phyloP scores from a whole-genome alignment of 2,888 invertebrate genomes.

The Leptodirus hochenwartii region DNA sequence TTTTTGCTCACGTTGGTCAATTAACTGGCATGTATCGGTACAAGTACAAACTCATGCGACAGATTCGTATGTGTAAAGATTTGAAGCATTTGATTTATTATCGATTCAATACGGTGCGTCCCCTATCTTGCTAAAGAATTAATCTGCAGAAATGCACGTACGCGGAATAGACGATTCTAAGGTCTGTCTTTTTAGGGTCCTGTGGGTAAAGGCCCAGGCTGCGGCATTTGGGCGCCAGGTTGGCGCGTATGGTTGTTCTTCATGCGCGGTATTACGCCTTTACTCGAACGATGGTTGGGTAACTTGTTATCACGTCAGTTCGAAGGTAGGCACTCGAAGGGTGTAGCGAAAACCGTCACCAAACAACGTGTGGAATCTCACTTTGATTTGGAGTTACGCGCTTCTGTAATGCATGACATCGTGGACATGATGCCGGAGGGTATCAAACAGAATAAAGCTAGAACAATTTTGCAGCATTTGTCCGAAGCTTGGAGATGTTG shows the following conservation, averaged over 20 bases:
- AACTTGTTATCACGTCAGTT: slow-evolving; percentile 96
- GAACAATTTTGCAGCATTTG: slow-evolving; percentile 95
- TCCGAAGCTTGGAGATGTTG: slow-evolving; percentile 99
- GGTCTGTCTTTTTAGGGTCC: slow-evolving; percentile 55
- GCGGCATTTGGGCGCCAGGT: slow-evolving; percentile 97
- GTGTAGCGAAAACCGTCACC: slow-evolving; percentile 98
- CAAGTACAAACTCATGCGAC: slow-evolving; percentile 96
- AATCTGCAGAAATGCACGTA: background rate
- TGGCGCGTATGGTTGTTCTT: slow-evolving; percentile 99
- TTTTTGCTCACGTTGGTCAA: slow-evolving; percentile 98
- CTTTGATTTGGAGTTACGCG: slow-evolving; percentile 95
- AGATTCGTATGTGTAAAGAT: slow-evolving; percentile 99
- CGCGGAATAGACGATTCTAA: background rate
- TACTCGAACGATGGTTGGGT: slow-evolving; percentile 97
- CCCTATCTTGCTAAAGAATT: slow-evolving; percentile 4
- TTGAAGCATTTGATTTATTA: slow-evolving; percentile 98
- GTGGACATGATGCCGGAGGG: slow-evolving; percentile 99
- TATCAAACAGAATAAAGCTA: slow-evolving; percentile 98
- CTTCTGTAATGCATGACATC: slow-evolving; percentile 94
- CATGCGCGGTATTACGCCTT: slow-evolving; percentile 95
- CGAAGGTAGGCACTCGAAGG: slow-evolving; percentile 98
- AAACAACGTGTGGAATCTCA: slow-evolving; percentile 99
- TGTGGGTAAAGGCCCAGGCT: slow-evolving; percentile 96
- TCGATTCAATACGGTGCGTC: slow-evolving; percentile 86
- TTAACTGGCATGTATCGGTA: slow-evolving; percentile 99